Percentiles rank a stretch among this genome's conserved stretches.
Evolutionary conservation across 1,140 invertebrate genomes (phyloP).

Genomic region (Leptinotarsa defecta): DNA sequence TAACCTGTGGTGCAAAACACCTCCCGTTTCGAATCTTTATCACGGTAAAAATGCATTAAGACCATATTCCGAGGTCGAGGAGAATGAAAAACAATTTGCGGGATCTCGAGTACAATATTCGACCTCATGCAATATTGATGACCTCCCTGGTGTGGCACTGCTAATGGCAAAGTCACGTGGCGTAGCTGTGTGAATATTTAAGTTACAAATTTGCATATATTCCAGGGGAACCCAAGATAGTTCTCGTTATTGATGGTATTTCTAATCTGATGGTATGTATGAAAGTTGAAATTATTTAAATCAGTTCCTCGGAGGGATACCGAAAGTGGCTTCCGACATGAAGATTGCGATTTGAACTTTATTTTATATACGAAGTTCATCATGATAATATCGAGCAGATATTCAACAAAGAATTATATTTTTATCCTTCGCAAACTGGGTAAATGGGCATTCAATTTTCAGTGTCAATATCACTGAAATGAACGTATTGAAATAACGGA

Average conservation of each 20-base stretch:
- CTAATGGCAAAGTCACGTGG: constrained; percentile 7
- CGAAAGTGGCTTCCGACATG: background rate
- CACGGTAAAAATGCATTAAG: background rate
- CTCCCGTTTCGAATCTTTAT: background rate
- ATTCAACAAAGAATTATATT: background rate
- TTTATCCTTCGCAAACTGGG: no score
- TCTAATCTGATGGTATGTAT: background rate
- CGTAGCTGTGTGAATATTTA: background rate
- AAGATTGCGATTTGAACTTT: background rate
- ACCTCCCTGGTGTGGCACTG: background rate
- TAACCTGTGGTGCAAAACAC: background rate
- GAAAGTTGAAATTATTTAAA: constrained; percentile 9
- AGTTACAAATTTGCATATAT: constrained; percentile 6
- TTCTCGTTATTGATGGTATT: background rate
- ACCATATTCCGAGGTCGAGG: background rate
- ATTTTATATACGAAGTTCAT: background rate
- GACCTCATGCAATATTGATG: constrained; percentile 5
- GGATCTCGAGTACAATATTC: background rate
- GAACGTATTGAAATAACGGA: no score
- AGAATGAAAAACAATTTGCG: constrained; percentile 3
- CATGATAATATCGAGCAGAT: background rate
- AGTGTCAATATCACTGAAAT: no score
- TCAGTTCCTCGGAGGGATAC: background rate
- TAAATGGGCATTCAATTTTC: no score
- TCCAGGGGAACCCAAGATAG: background rate